Conservation (phyloP, 2,113 vertebrate genomes). For the Uria lomvia region DNA sequence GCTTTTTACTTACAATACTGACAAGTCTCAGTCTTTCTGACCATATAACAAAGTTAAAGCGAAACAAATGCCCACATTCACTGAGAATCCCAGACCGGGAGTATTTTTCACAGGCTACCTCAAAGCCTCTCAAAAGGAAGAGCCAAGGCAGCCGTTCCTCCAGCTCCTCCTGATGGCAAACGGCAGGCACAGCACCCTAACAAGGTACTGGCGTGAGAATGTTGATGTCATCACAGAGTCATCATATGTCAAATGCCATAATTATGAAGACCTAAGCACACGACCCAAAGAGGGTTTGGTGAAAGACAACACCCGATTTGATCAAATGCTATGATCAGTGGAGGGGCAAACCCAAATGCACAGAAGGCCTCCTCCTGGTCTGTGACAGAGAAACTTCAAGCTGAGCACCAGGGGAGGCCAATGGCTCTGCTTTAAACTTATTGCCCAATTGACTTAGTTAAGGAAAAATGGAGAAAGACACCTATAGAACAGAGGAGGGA, state of each 20-base stretch:
- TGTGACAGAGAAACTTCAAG: neutral
- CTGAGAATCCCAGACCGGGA: neutral
- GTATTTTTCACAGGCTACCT: fast-evolving
- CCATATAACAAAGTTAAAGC: neutral
- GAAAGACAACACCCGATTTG: neutral
- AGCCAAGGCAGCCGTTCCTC: neutral
- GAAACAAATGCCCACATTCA: fast-evolving
- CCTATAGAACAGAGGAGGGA: neutral
- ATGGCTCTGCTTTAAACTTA: neutral
- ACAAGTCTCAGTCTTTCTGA: neutral
- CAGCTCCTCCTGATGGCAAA: constrained; percentile 24
- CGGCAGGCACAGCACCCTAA: neutral
- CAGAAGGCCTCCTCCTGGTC: neutral
- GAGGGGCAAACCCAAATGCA: neutral
- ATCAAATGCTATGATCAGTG: neutral
- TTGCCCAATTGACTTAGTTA: neutral
- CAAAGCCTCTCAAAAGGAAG: neutral
- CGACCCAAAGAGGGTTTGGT: neutral
- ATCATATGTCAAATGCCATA: fast-evolving
- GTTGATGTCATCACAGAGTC: too few relatives aligned
- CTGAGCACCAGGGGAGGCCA: neutral
- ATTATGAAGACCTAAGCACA: neutral
- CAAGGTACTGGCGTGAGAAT: neutral
- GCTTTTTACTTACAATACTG: neutral
- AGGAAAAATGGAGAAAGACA: neutral